A percentile compares a stretch with the other conserved stretches of the same genome.
Evolutionary conservation across 2,797 vertebrate genomes (phyloP).

Genomic region (Thamnophis elegans): DNA sequence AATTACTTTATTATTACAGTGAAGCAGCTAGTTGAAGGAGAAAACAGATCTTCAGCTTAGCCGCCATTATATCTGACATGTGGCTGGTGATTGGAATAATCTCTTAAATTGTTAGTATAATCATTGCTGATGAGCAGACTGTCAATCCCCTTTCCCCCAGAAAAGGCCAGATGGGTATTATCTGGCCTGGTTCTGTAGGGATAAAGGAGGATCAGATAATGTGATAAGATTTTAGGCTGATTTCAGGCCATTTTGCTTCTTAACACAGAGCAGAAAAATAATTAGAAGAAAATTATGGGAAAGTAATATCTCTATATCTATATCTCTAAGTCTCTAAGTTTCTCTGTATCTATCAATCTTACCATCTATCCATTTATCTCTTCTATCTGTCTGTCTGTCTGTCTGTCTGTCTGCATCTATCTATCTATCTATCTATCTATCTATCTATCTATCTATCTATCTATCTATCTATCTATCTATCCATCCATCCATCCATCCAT

Average conservation of each 20-base stretch:
- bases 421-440: too few species aligned
- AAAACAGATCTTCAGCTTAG: constrained; percentile 36
- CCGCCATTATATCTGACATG: constrained; percentile 22
- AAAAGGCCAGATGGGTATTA: constrained; percentile 59
- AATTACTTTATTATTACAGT: constrained; percentile 32
- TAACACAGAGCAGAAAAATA: constrained; percentile 4
- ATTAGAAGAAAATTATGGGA: not conserved
- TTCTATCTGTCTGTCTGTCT: too few species aligned
- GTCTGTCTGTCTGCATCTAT: too few species aligned
- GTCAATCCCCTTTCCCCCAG: constrained; percentile 27
- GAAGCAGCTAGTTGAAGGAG: constrained; percentile 16
- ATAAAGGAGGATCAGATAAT: constrained; percentile 53
- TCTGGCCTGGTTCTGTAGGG: constrained; percentile 37
- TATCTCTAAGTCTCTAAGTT: too few species aligned
- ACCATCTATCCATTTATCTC: too few species aligned
- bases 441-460: too few species aligned
- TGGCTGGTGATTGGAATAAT: constrained; percentile 58
- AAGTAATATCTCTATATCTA: not conserved
- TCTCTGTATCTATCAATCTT: not conserved
- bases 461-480: too few species aligned
- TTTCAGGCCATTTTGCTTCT: constrained; percentile 27
- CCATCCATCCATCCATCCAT: too few species aligned
- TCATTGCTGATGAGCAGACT: constrained; percentile 49
- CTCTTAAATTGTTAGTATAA: constrained; percentile 63
- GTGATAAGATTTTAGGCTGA: constrained; percentile 52